Conservation (phyloP, 2,113 vertebrate genomes). For the Indicator indicator region DNA sequence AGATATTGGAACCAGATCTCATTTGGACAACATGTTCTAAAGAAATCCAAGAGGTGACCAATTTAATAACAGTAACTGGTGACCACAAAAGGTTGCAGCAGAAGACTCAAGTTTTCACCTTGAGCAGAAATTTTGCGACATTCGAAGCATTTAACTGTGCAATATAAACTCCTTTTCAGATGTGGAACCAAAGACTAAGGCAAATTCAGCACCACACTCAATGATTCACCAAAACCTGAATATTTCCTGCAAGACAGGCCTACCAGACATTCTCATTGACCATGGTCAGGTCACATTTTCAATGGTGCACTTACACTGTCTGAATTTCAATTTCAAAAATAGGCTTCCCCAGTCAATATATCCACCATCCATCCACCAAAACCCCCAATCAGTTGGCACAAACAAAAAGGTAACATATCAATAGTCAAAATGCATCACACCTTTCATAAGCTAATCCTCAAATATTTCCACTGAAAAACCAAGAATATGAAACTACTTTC, state of each 20-base stretch:
- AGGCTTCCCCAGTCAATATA: not conserved
- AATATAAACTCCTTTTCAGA: not conserved
- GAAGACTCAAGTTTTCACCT: not conserved
- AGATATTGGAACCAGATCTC: slow-evolving; percentile 21
- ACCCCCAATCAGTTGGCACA: not conserved
- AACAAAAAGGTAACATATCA: not conserved
- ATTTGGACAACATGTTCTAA: slow-evolving; percentile 38
- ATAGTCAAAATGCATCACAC: not conserved
- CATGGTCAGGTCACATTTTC: not conserved
- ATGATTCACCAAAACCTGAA: not conserved
- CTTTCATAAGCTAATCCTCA: not conserved
- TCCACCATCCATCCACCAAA: not conserved
- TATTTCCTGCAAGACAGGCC: not conserved
- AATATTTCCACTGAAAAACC: not conserved
- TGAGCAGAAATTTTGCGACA: not conserved
- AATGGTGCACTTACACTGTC: not conserved
- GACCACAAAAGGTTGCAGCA: not conserved
- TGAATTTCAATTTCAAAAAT: not conserved
- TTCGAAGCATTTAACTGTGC: not conserved
- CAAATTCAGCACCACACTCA: not conserved
- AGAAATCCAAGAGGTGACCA: slow-evolving; percentile 51
- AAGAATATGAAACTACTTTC: not conserved
- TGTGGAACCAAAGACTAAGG: not conserved
- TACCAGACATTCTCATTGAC: not conserved
- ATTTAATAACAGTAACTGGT: not conserved